Percentiles rank a stretch among this genome's conserved stretches.
phyloP scores from a whole-genome alignment of 2,888 invertebrate species.

The Onchidella celtica region DNA sequence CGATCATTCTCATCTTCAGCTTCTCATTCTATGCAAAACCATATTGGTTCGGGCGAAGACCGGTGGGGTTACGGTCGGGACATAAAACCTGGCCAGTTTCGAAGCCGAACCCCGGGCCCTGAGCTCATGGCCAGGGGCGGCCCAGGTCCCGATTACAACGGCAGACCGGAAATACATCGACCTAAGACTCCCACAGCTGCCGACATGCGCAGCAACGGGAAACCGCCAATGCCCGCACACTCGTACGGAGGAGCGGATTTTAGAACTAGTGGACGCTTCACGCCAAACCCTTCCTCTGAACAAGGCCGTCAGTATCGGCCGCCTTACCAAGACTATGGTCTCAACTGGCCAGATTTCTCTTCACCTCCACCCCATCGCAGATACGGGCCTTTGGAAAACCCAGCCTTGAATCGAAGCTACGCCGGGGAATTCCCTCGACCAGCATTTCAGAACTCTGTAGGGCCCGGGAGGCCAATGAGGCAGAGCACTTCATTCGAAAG shows the following conservation, averaged over 20 bases:
- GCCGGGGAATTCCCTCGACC: constrained; percentile 53
- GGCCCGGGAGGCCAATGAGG: constrained; percentile 66
- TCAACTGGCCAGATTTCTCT: constrained; percentile 55
- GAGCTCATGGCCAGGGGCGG: constrained; percentile 75
- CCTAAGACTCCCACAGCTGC: constrained; percentile 76
- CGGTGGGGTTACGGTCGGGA: constrained; percentile 50
- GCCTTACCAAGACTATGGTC: constrained; percentile 45
- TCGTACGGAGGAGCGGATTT: constrained; percentile 54
- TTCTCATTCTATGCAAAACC: constrained; percentile 59
- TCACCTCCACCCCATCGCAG: constrained; percentile 53
- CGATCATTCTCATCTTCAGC: constrained; percentile 29
- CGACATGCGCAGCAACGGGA: constrained; percentile 78
- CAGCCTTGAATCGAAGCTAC: constrained; percentile 56
- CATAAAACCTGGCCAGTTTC: constrained; percentile 71
- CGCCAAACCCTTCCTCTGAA: constrained; percentile 57
- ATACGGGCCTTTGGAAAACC: constrained; percentile 54
- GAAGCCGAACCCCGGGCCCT: constrained; percentile 80
- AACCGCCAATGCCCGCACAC: constrained; percentile 58
- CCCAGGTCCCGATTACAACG: constrained; percentile 63
- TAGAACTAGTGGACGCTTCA: constrained; percentile 56
- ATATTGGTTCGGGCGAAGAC: constrained; percentile 31
- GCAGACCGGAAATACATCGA: constrained; percentile 65
- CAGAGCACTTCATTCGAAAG: constrained; percentile 85
- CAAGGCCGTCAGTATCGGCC: constrained; percentile 56
- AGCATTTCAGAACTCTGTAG: constrained; percentile 49